phyloP scores from a whole-genome alignment of 2,113 vertebrate species.

The Amazona vittata region DNA sequence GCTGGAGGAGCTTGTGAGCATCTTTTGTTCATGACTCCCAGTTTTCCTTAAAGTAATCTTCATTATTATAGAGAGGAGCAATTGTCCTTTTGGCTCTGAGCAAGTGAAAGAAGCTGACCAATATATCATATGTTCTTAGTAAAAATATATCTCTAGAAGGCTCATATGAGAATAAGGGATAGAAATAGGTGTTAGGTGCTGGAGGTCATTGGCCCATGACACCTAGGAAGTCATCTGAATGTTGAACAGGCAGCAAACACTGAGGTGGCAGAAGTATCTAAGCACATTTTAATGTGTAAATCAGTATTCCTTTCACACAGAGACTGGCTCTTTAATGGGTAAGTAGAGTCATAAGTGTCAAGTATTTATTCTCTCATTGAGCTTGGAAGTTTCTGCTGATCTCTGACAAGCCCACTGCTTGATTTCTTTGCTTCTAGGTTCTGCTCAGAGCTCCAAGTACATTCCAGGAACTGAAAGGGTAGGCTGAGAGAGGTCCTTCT shows the following conservation, averaged over 20 bases:
- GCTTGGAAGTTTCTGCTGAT: background rate
- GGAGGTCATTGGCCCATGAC: background rate
- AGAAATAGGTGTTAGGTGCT: background rate
- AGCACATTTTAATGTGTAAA: background rate
- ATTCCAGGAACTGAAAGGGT: background rate
- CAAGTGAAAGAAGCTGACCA: background rate
- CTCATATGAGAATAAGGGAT: background rate
- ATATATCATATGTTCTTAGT: background rate
- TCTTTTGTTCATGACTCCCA: background rate
- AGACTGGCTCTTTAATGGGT: background rate
- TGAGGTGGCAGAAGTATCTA: background rate
- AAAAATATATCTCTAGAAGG: background rate
- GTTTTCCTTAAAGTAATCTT: background rate
- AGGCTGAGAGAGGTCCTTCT: background rate
- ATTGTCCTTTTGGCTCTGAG: background rate
- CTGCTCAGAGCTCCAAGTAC: background rate
- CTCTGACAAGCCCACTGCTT: background rate
- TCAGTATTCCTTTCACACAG: background rate
- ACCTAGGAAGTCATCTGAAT: background rate
- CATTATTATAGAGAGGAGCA: background rate
- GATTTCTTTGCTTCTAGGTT: background rate
- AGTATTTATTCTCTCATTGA: background rate
- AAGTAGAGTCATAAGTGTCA: background rate
- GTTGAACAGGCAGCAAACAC: background rate
- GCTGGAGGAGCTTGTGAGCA: background rate